phyloP scores from a whole-genome alignment of 2,888 invertebrate genomes.

The Podabrus alpinus region DNA sequence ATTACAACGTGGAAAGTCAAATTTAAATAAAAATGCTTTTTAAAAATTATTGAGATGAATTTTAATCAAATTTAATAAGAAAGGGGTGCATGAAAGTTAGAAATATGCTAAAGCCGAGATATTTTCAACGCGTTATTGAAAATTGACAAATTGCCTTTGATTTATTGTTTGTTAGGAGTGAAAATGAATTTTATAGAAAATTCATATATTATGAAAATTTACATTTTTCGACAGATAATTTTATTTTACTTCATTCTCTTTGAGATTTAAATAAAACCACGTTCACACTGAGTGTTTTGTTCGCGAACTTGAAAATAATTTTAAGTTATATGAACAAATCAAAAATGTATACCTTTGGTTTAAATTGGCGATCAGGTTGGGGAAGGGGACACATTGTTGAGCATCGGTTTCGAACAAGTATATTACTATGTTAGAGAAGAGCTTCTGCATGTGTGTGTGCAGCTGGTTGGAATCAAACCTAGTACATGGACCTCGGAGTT shows the following conservation, averaged over 20 bases:
- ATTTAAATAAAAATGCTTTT: neutral
- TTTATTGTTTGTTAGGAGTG: neutral
- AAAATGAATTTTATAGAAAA: neutral
- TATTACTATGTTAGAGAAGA: too few relatives aligned
- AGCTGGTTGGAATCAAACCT: too few relatives aligned
- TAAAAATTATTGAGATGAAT: neutral
- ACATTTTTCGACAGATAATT: neutral
- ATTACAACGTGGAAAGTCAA: too few relatives aligned
- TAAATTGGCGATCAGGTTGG: too few relatives aligned
- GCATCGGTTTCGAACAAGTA: too few relatives aligned
- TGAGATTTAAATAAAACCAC: neutral
- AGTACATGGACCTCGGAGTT: too few relatives aligned
- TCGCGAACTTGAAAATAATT: too few relatives aligned
- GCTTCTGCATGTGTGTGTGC: too few relatives aligned
- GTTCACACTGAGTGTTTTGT: too few relatives aligned
- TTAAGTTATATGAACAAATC: too few relatives aligned
- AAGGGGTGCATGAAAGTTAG: neutral
- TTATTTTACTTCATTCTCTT: neutral
- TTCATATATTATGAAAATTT: neutral
- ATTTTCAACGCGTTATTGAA: neutral
- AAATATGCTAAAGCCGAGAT: neutral
- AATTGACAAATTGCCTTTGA: neutral
- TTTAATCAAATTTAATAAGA: neutral
- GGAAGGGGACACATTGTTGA: too few relatives aligned
- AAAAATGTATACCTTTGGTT: too few relatives aligned